phyloP scores from a whole-genome alignment of 2,113 vertebrate species.

The Sinocyclocheilus grahami region DNA sequence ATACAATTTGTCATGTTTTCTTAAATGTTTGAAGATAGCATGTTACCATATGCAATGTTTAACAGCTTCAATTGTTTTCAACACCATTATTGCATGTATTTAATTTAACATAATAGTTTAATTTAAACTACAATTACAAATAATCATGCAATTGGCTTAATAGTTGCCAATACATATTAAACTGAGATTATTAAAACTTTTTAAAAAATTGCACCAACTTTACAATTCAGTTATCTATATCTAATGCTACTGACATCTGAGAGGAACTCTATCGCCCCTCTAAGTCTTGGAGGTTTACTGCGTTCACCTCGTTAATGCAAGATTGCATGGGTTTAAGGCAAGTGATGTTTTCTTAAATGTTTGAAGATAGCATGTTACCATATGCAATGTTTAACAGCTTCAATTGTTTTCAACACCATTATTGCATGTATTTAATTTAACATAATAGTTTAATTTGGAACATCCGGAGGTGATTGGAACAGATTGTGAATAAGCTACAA shows the following conservation, averaged over 20 bases:
- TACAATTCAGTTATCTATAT: not conserved
- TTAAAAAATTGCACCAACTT: not conserved
- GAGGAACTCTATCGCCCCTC: not conserved
- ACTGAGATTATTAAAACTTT: not conserved
- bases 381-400: not conserved
- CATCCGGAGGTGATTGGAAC: not conserved
- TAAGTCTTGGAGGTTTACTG: not conserved
- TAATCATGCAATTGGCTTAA: too few species aligned
- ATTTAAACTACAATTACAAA: too few species aligned
- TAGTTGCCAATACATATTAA: too few species aligned
- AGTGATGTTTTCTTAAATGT: not conserved
- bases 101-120: too few species aligned
- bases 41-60: too few species aligned
- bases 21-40: too few species aligned
- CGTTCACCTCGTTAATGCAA: too few species aligned
- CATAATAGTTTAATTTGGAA: not conserved
- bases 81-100: too few species aligned
- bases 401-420: not conserved
- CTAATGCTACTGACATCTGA: not conserved
- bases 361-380: not conserved
- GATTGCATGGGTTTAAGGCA: not conserved
- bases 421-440: not conserved
- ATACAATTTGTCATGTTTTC: not conserved
- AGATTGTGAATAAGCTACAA: not conserved
- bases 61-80: too few species aligned